Evolutionary conservation across 2,888 invertebrate genomes (phyloP).

Genomic region (Gymnosoma rotundatum): DNA sequence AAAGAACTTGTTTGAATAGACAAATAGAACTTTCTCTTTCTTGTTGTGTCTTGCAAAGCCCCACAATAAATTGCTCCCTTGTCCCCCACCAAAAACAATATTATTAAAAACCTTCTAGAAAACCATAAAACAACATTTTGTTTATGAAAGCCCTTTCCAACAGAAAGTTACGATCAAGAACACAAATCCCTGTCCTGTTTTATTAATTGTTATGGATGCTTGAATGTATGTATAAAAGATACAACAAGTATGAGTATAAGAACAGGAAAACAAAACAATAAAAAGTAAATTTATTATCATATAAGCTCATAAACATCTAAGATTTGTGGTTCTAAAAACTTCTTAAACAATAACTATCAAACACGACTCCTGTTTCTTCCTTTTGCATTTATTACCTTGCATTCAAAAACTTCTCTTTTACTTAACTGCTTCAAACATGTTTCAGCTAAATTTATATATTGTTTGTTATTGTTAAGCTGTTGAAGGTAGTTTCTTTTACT

Average conservation of each 20-base stretch:
- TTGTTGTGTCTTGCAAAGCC: not conserved
- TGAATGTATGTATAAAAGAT: not conserved
- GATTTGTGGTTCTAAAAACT: conserved; percentile 70
- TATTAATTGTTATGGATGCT: conserved; percentile 22
- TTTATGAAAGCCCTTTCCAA: conserved; percentile 40
- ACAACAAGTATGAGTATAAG: not conserved
- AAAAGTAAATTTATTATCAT: conserved; percentile 71
- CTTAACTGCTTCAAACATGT: not conserved
- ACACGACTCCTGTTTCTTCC: not conserved
- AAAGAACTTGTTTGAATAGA: not conserved
- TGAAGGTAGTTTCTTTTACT: not conserved
- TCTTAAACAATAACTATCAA: not conserved
- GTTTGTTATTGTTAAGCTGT: not conserved
- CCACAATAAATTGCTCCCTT: not conserved
- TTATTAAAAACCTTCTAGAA: not conserved
- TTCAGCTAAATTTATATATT: conserved; percentile 11
- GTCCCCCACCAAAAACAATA: not conserved
- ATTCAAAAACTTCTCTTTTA: not conserved
- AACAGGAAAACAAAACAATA: conserved; percentile 60
- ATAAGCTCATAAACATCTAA: conserved; percentile 70
- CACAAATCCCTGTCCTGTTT: conserved; percentile 32
- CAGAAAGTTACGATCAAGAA: conserved; percentile 9
- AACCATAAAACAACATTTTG: conserved; percentile 2
- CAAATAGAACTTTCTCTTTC: conserved; percentile 9
- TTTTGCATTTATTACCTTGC: conserved; percentile 26